These are phyloP conservation scores for Pemphredon lugubris DNA, from an alignment of 2,888 invertebrate species.

Conservation along the genomic window DNA sequence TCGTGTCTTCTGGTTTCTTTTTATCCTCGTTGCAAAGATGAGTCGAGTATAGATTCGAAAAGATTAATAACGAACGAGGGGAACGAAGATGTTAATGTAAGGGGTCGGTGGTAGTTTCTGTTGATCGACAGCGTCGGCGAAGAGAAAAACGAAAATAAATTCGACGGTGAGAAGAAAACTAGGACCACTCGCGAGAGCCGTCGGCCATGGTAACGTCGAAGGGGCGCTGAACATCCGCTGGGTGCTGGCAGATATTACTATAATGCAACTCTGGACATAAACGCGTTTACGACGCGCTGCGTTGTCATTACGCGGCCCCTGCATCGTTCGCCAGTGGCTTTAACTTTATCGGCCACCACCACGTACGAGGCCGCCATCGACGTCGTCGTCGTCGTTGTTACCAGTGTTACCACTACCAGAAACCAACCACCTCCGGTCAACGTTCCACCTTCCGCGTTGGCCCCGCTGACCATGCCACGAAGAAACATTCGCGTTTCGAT, in stretches of 20 bases:
- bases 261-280: constrained; percentile 81
- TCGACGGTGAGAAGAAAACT: constrained; percentile 32
- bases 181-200: constrained; percentile 38
- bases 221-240: constrained; percentile 72
- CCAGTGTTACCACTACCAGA: constrained; percentile 57
- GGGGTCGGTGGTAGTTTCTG: too few species aligned
- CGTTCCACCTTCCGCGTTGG: constrained; percentile 27
- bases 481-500: constrained; percentile 29
- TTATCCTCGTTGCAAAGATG: too few species aligned
- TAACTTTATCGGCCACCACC: constrained; percentile 79
- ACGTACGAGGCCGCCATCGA: constrained; percentile 56
- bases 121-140: too few species aligned
- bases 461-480: too few species aligned
- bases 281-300: constrained; percentile 81
- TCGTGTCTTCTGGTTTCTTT: too few species aligned
- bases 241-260: constrained; percentile 78
- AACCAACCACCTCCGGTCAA: constrained; percentile 28
- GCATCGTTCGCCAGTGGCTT: constrained; percentile 79
- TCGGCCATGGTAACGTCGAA: constrained; percentile 56
- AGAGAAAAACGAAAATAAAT: too few species aligned
- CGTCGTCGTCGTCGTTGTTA: constrained; percentile 45
- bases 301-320: constrained; percentile 80
- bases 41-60: too few species aligned
- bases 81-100: background rate
- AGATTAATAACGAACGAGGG: too few species aligned